These are phyloP conservation scores for Zygaena filipendulae DNA, from an alignment of 2,888 invertebrate species.

Conservation along the genomic window DNA sequence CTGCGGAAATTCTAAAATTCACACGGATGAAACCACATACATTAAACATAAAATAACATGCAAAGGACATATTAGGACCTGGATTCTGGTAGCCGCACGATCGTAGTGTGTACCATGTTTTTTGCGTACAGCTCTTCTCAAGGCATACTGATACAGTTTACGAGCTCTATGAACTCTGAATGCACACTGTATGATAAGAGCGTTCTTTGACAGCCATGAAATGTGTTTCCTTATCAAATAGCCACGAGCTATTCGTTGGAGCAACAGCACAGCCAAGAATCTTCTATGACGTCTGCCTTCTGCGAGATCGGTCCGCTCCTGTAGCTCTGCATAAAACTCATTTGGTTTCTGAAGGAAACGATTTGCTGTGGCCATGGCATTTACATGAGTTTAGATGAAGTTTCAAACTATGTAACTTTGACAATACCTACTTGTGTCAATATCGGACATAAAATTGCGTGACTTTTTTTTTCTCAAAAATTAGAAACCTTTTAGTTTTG, in stretches of 20 bases:
- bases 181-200: conserved; percentile 47
- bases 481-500: too few species aligned
- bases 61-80: conserved; percentile 30
- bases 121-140: conserved; percentile 38
- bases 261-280: conserved; percentile 35
- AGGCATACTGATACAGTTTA: conserved; percentile 33
- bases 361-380: conserved; percentile 40
- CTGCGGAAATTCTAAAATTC: neutral
- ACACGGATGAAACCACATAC: neutral
- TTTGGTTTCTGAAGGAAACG: conserved; percentile 26
- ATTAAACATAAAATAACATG: neutral
- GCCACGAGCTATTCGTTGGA: conserved; percentile 42
- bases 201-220: conserved; percentile 41
- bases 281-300: conserved; percentile 30
- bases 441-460: too few species aligned
- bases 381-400: neutral
- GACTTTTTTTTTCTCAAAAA: too few species aligned
- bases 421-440: neutral
- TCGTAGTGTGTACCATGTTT: conserved; percentile 43
- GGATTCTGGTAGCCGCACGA: conserved; percentile 38
- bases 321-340: conserved; percentile 37
- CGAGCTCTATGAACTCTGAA: conserved; percentile 40
- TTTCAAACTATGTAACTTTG: neutral
- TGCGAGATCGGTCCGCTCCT: conserved; percentile 32
- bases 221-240: conserved; percentile 45